These are phyloP conservation scores for Coenobita brevimanus DNA, from an alignment of 1,140 invertebrate genomes.

Conservation along the genomic window DNA sequence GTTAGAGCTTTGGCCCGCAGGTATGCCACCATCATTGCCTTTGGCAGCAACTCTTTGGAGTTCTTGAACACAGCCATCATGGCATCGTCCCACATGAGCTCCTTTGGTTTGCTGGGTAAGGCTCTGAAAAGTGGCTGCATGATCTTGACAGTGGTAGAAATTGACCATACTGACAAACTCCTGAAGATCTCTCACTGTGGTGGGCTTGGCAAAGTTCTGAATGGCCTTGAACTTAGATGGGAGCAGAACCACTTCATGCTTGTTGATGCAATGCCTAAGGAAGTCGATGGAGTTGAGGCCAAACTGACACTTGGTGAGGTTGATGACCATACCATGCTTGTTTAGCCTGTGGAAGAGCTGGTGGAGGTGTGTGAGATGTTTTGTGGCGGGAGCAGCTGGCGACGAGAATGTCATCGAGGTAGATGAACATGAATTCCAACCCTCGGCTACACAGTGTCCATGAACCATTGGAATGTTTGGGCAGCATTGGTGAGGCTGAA, in stretches of 20 bases:
- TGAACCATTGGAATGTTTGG: slow-evolving; percentile 75
- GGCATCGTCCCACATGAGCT: no score
- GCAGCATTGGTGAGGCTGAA: no score
- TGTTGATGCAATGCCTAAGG: not conserved
- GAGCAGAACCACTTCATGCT: not conserved
- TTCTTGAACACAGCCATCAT: no score
- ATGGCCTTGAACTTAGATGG: slow-evolving; percentile 70
- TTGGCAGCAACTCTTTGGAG: slow-evolving; percentile 31
- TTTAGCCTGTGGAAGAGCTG: slow-evolving; percentile 70
- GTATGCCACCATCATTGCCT: slow-evolving; percentile 8
- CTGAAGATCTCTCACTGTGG: no score
- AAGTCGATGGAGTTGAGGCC: not conserved
- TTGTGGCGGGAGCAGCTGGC: slow-evolving; percentile 69
- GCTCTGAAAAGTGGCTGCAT: not conserved
- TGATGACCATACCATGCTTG: slow-evolving; percentile 71
- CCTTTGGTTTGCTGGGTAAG: not conserved
- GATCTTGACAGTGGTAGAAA: slow-evolving; percentile 3
- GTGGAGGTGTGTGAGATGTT: slow-evolving; percentile 71
- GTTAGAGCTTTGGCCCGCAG: not conserved
- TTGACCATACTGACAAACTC: slow-evolving; percentile 71
- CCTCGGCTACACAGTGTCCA: slow-evolving; percentile 74
- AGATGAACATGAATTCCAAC: slow-evolving; percentile 38
- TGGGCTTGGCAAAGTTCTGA: slow-evolving; percentile 70
- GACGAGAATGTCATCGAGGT: no score
- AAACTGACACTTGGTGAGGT: slow-evolving; percentile 62